A percentile compares a stretch with the other conserved stretches of the same genome.
phyloP scores from a whole-genome alignment of 2,797 vertebrate species.

The Bucorvus abyssinicus region DNA sequence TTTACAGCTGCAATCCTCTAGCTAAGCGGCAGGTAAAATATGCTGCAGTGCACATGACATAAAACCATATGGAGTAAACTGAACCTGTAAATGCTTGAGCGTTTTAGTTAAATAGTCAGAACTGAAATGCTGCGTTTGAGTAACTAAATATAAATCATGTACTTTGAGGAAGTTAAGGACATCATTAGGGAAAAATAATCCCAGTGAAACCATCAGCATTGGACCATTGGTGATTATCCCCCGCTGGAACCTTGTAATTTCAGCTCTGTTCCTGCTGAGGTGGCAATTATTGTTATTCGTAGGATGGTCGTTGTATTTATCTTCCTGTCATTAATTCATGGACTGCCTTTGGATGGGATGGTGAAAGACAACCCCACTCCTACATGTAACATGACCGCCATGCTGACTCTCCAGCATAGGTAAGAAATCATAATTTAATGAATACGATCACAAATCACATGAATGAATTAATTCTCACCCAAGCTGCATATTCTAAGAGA shows the following conservation, averaged over 20 bases:
- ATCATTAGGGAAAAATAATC: background rate
- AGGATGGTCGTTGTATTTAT: background rate
- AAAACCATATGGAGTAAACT: background rate
- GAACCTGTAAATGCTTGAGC: background rate
- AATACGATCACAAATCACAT: background rate
- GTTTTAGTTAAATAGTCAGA: background rate
- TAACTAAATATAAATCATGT: background rate
- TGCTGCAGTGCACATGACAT: background rate
- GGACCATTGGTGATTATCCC: background rate
- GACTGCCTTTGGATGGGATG: background rate
- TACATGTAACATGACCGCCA: too few species aligned
- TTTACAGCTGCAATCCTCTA: background rate
- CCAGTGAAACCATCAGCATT: background rate
- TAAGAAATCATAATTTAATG: background rate
- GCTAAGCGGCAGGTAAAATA: background rate
- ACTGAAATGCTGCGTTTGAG: background rate
- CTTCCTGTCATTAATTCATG: background rate
- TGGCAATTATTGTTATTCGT: background rate
- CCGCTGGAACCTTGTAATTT: background rate
- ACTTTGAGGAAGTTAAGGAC: background rate
- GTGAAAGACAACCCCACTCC: background rate
- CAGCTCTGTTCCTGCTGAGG: background rate
- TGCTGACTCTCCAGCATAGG: background rate
- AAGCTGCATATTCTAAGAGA: background rate
- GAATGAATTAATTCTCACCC: background rate